Evolutionary conservation across 2,888 invertebrate genomes (phyloP).

Genomic region (Rosalia funebris): DNA sequence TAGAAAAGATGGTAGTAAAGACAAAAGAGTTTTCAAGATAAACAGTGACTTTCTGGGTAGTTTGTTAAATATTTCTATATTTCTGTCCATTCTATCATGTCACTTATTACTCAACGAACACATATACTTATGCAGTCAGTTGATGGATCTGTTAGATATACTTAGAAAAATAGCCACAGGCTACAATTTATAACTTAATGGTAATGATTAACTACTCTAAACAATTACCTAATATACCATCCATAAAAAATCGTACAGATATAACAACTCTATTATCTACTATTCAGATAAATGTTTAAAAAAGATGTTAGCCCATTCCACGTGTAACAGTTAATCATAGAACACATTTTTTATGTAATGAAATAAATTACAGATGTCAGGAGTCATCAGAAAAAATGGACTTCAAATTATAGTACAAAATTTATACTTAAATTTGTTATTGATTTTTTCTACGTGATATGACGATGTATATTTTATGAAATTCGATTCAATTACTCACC

Average conservation of each 20-base stretch:
- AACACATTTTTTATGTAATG: background rate
- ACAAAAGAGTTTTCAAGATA: no score
- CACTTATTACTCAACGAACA: no score
- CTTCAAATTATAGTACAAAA: background rate
- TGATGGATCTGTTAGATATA: no score
- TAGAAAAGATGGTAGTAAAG: no score
- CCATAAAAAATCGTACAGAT: conserved; percentile 7
- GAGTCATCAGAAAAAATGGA: background rate
- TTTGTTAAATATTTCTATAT: no score
- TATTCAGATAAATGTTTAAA: background rate
- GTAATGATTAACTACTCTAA: conserved; percentile 7
- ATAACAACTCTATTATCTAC: conserved; percentile 7
- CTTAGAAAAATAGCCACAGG: background rate
- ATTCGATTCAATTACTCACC: no score
- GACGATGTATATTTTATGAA: no score
- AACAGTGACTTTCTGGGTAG: no score
- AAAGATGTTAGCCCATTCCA: background rate
- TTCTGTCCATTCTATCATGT: no score
- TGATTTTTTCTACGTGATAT: conserved; percentile 2
- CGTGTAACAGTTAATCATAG: conserved; percentile 1
- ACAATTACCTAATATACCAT: conserved; percentile 7
- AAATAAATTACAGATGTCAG: conserved; percentile 4
- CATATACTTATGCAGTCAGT: no score
- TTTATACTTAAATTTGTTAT: conserved; percentile 3
- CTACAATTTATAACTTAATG: conserved; percentile 4